A percentile compares a stretch with the other conserved stretches of the same genome.
Evolutionary conservation across 2,888 invertebrate species (phyloP).

Genomic region (Plagiodera versicolora): DNA sequence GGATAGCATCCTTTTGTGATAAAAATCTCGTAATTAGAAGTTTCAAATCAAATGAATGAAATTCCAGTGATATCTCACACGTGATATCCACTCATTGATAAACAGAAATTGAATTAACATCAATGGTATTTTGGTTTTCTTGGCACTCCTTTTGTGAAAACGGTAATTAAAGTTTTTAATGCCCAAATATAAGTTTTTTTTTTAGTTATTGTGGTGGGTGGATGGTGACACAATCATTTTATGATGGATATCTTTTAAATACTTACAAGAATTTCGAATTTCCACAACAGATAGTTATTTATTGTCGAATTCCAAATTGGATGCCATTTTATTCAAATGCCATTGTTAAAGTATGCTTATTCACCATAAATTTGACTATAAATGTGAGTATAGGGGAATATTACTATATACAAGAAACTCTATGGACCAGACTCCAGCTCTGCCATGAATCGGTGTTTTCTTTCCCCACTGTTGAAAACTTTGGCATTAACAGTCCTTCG

Average conservation of each 20-base stretch:
- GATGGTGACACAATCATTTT: not conserved
- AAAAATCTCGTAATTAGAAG: not conserved
- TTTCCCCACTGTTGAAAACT: too few relatives aligned
- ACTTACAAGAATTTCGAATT: not conserved
- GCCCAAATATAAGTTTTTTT: not conserved
- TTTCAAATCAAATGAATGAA: not conserved
- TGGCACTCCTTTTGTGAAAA: not conserved
- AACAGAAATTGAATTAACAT: not conserved
- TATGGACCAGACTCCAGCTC: too few relatives aligned
- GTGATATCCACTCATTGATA: not conserved
- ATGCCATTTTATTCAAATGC: too few relatives aligned
- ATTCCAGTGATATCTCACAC: not conserved
- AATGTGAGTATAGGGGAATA: too few relatives aligned
- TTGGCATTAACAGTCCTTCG: too few relatives aligned
- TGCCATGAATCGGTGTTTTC: too few relatives aligned
- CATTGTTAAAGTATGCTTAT: too few relatives aligned
- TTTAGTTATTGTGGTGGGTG: not conserved
- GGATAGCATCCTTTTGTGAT: constrained; percentile 1
- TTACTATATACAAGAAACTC: too few relatives aligned
- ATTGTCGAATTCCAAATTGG: constrained; percentile 24
- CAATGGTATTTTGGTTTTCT: not conserved
- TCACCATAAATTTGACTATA: too few relatives aligned
- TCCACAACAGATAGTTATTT: not conserved
- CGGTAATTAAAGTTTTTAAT: not conserved
- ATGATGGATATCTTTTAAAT: not conserved